Evolutionary conservation across 2,113 vertebrate genomes (phyloP).

Genomic region (Trematocara unimaculatum): DNA sequence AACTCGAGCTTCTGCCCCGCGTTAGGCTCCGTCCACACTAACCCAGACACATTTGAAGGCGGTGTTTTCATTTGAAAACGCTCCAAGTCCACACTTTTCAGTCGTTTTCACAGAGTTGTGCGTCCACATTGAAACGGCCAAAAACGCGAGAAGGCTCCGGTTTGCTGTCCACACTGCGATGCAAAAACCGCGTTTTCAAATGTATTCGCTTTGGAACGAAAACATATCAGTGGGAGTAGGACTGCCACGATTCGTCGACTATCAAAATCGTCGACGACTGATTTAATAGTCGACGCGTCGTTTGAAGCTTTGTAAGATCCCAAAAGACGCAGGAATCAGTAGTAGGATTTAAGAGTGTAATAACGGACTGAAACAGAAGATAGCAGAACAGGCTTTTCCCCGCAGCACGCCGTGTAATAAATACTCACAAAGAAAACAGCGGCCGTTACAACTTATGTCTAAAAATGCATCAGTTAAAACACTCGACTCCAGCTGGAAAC

Average conservation of each 20-base stretch:
- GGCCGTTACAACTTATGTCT: no score
- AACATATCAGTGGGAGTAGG: background rate
- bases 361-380: no score
- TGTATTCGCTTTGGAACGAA: accelerated
- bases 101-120: background rate
- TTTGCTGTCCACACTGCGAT: no score
- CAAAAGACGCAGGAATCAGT: background rate
- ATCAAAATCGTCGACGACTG: accelerated
- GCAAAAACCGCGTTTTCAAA: no score
- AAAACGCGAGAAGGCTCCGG: background rate
- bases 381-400: accelerated
- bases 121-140: background rate
- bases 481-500: no score
- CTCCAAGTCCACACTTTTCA: background rate
- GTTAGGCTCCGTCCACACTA: accelerated
- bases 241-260: accelerated
- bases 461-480: no score
- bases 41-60: background rate
- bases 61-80: accelerated
- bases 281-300: background rate
- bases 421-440: no score
- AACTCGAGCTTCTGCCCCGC: background rate
- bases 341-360: background rate
- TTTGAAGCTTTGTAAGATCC: background rate
- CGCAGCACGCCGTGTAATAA: no score